Conservation (phyloP, 2,797 vertebrate species). For the Neosilurus mollespiculum region DNA sequence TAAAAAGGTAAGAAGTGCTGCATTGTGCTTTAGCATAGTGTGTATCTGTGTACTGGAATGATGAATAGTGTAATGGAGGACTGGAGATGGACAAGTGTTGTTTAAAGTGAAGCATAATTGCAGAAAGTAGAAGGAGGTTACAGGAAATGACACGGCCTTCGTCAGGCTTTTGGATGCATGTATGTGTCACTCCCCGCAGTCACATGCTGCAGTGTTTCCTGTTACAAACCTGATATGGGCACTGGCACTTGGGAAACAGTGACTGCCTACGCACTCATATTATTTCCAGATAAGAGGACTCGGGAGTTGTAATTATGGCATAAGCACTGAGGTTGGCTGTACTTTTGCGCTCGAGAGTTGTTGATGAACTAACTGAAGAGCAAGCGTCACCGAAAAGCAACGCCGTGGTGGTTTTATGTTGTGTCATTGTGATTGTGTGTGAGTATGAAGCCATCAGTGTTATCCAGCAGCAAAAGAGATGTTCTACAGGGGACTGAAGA, state of each 20-base stretch:
- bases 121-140: conserved; percentile 5
- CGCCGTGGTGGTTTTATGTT: conserved; percentile 6
- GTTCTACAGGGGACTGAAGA: not conserved
- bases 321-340: not conserved
- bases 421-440: not conserved
- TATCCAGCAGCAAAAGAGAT: conserved; percentile 38
- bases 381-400: not conserved
- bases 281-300: conserved; percentile 12
- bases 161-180: not conserved
- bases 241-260: conserved; percentile 12
- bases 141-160: conserved; percentile 17
- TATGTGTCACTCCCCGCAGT: conserved; percentile 39
- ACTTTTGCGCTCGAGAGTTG: not conserved
- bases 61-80: not conserved
- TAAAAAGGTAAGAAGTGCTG: not conserved
- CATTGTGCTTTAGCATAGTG: not conserved
- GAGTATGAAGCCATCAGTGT: not conserved
- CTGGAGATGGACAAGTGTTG: not conserved
- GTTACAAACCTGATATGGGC: conserved; percentile 26
- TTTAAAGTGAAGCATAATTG: conserved; percentile 19
- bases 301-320: not conserved
- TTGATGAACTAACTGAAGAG: not conserved
- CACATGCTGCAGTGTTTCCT: conserved; percentile 47
- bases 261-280: conserved; percentile 14
- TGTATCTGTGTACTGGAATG: not conserved